Percentiles rank a stretch among this genome's conserved stretches.
Evolutionary conservation across 2,888 invertebrate genomes (phyloP).

Genomic region (Aelia acuminata): DNA sequence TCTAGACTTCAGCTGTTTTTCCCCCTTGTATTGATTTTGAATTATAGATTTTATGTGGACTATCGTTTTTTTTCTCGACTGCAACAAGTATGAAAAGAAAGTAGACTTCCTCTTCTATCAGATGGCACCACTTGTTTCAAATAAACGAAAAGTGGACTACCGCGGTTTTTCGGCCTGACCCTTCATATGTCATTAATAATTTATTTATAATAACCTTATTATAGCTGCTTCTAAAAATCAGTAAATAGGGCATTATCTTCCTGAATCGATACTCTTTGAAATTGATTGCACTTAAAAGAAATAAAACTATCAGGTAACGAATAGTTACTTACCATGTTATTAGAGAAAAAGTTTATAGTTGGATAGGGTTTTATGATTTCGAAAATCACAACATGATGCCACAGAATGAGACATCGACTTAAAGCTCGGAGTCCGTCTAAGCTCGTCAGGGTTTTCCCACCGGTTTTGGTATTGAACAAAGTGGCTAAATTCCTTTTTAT

Average conservation of each 20-base stretch:
- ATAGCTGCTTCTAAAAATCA: too few relatives aligned
- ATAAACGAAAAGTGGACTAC: too few relatives aligned
- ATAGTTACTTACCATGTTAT: slow-evolving; percentile 36
- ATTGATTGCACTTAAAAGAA: not conserved
- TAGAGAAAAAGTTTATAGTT: slow-evolving; percentile 38
- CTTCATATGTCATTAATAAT: too few relatives aligned
- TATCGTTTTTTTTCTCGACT: too few relatives aligned
- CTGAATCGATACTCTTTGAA: not conserved
- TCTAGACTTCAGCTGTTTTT: too few relatives aligned
- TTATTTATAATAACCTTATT: too few relatives aligned
- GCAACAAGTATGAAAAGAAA: too few relatives aligned
- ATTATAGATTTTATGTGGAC: too few relatives aligned
- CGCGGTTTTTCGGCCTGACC: too few relatives aligned
- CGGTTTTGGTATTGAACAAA: not conserved
- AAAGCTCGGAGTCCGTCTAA: slow-evolving; percentile 26
- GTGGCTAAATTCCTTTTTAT: not conserved
- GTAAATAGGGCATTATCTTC: not conserved
- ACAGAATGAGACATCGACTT: not conserved
- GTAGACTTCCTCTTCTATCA: too few relatives aligned
- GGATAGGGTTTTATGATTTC: not conserved
- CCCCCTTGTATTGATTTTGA: too few relatives aligned
- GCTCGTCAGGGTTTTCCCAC: not conserved
- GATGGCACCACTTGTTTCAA: too few relatives aligned
- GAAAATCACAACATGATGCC: slow-evolving; percentile 36
- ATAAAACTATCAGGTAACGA: not conserved